phyloP scores from a whole-genome alignment of 2,797 vertebrate species.

The Monodelphis domestica region DNA sequence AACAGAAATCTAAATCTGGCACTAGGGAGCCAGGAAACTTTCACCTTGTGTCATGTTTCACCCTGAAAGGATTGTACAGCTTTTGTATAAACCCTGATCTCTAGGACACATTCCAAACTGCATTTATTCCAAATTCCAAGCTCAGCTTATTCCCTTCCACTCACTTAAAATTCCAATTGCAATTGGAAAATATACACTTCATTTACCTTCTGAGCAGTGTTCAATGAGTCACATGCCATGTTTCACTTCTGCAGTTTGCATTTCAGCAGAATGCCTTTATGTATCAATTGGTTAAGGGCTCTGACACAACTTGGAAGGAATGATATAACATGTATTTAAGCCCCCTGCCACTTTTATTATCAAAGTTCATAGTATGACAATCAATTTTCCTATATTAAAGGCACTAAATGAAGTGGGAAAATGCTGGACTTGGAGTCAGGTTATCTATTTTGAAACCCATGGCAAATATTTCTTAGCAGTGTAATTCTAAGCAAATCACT shows the following conservation, averaged over 20 bases:
- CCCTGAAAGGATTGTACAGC: conserved; percentile 63
- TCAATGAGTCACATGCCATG: conserved; percentile 49
- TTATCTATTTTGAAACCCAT: background rate
- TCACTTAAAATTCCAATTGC: conserved; percentile 78
- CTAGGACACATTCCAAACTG: conserved; percentile 74
- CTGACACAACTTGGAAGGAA: conserved; percentile 45
- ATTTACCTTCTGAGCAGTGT: conserved; percentile 63
- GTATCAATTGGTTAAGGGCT: conserved; percentile 27
- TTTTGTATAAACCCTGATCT: conserved; percentile 74
- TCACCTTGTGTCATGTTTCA: conserved; percentile 67
- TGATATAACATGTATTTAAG: background rate
- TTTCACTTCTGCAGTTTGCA: conserved; percentile 13
- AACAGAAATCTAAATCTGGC: conserved; percentile 46
- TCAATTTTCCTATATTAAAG: background rate
- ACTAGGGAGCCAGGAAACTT: conserved; percentile 65
- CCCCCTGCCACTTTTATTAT: background rate
- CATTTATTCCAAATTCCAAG: conserved; percentile 78
- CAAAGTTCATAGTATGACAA: background rate
- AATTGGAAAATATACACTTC: conserved; percentile 71
- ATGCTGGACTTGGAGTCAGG: background rate
- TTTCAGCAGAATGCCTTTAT: conserved; percentile 3
- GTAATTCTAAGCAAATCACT: background rate
- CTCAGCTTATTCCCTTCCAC: conserved; percentile 71
- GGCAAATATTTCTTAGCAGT: background rate
- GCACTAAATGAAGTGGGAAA: background rate